Conservation (phyloP, 2,888 invertebrate genomes). For the Argyresthia goedartella region DNA sequence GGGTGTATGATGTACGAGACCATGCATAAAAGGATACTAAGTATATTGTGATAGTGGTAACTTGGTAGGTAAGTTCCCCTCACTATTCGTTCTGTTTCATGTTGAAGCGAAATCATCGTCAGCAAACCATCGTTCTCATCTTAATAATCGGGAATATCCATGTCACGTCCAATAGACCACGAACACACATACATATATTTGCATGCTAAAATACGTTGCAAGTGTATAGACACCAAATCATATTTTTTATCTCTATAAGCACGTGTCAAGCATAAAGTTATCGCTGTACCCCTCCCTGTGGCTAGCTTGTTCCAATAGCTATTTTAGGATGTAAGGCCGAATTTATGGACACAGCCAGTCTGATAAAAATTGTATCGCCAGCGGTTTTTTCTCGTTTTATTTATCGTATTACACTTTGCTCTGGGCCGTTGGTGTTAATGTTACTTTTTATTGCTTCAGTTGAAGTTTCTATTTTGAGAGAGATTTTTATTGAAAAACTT, state of each 20-base stretch:
- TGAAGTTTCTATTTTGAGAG: no score
- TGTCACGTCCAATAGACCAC: no score
- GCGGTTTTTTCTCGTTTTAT: constrained; percentile 22
- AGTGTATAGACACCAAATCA: constrained; percentile 11
- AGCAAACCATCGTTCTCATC: no score
- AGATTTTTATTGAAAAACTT: no score
- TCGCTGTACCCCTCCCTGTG: constrained; percentile 1
- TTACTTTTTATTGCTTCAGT: no score
- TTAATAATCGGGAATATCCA: no score
- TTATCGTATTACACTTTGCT: constrained; percentile 3
- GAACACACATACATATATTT: constrained; percentile 14
- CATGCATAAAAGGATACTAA: no score
- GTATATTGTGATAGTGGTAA: no score
- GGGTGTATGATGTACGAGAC: no score
- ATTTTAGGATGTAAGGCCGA: constrained; percentile 48
- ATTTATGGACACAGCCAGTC: constrained; percentile 49
- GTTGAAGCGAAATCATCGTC: no score
- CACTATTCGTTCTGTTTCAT: no score
- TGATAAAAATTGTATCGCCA: constrained; percentile 59
- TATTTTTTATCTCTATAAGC: constrained; percentile 34
- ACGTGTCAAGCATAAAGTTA: constrained; percentile 24
- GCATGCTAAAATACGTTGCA: constrained; percentile 8
- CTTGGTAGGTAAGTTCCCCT: no score
- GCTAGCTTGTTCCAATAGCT: constrained; percentile 35
- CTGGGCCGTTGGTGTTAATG: not conserved